These are phyloP conservation scores for Drosophila asahinai DNA, from an alignment of 1,140 invertebrate genomes.

Conservation along the genomic window DNA sequence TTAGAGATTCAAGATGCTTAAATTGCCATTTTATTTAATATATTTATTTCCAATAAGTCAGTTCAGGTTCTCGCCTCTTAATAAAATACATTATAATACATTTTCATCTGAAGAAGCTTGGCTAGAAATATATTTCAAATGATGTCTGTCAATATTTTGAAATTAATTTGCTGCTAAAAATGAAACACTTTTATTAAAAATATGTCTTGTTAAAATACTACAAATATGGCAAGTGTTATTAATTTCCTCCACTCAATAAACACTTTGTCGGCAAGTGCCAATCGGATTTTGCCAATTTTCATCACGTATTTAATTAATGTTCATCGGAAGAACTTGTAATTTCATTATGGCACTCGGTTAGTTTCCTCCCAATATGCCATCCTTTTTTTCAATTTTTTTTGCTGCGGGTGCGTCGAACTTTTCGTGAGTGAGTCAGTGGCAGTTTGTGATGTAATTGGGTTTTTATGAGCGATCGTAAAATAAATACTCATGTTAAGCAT, in stretches of 20 bases:
- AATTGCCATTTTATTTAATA: not conserved
- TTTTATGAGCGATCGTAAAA: constrained; percentile 62
- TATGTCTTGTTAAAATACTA: not conserved
- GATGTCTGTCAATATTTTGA: not conserved
- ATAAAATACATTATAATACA: no score
- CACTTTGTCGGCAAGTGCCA: constrained; percentile 10
- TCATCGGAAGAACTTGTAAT: constrained; percentile 13
- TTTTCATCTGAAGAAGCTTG: not conserved
- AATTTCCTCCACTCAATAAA: constrained; percentile 1
- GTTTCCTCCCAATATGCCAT: constrained; percentile 11
- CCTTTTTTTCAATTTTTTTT: not conserved
- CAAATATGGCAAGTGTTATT: constrained; percentile 1
- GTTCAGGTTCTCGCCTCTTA: not conserved
- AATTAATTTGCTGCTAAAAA: not conserved
- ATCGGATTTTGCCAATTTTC: constrained; percentile 22
- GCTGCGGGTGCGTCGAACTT: constrained; percentile 57
- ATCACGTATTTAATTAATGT: constrained; percentile 34
- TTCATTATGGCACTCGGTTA: constrained; percentile 19
- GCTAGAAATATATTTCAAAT: not conserved
- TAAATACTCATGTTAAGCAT: constrained; percentile 31
- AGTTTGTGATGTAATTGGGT: constrained; percentile 34
- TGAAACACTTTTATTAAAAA: constrained; percentile 1
- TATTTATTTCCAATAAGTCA: not conserved
- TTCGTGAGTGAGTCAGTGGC: constrained; percentile 48
- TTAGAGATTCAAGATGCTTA: not conserved